Percentiles rank a stretch among this genome's conserved stretches.
These are phyloP conservation scores for Blennius ocellaris DNA, from an alignment of 2,113 vertebrate genomes.

Conservation along the genomic window DNA sequence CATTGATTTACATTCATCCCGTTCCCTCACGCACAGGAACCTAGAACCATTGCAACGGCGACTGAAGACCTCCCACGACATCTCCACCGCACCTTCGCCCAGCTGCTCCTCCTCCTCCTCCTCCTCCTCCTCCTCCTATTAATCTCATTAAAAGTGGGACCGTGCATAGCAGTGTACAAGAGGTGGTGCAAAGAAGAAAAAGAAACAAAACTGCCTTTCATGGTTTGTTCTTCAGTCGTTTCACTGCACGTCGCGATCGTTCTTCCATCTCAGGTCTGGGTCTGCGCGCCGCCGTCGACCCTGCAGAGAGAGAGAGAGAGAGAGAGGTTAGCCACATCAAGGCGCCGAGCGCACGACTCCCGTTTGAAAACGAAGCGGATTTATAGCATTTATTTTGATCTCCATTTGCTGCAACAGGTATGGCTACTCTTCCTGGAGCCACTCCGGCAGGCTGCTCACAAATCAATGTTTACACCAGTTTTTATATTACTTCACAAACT, in stretches of 20 bases:
- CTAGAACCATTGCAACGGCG: conserved; percentile 1
- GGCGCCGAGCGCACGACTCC: no score
- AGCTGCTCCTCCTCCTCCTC: conserved; percentile 2
- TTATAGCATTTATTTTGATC: no score
- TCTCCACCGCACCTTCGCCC: not conserved
- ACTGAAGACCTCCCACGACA: not conserved
- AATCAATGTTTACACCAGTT: not conserved
- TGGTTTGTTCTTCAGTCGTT: conserved; percentile 26
- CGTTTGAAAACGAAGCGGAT: no score
- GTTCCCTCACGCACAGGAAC: conserved; percentile 9
- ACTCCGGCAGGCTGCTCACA: no score
- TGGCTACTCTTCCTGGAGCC: no score
- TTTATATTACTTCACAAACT: not conserved
- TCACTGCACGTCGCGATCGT: not conserved
- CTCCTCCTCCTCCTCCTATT: not conserved
- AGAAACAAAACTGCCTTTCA: conserved; percentile 9
- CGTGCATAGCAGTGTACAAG: conserved; percentile 10
- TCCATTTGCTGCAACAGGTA: no score
- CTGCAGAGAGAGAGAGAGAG: conserved; percentile 39
- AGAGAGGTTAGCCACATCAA: conserved; percentile 1
- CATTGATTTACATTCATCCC: not conserved
- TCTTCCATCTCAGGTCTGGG: conserved; percentile 52
- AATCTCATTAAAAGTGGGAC: not conserved
- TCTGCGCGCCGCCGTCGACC: conserved; percentile 41
- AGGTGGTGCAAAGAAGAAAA: conserved; percentile 31